Conservation (phyloP, 64 coral and sea anemone genomes). For the Catalaphyllia jardinei region DNA sequence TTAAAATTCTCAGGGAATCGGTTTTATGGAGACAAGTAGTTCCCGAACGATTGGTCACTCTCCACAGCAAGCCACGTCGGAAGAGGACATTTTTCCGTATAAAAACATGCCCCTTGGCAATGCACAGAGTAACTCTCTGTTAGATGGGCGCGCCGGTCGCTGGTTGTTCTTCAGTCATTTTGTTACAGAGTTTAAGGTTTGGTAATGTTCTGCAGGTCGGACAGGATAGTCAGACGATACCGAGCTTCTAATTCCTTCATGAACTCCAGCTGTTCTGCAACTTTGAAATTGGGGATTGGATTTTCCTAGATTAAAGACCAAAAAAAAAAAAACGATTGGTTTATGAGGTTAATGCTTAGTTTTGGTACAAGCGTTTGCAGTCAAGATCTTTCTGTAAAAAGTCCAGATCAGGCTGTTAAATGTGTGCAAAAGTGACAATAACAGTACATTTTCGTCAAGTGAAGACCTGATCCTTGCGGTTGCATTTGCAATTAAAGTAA, state of each 20-base stretch:
- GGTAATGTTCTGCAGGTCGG: conserved; percentile 95
- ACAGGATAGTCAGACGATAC: conserved; percentile 84
- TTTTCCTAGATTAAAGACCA: conserved; percentile 64
- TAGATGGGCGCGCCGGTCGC: too few relatives aligned
- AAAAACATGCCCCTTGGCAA: too few relatives aligned
- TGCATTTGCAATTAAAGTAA: too few relatives aligned
- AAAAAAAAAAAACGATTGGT: too few relatives aligned
- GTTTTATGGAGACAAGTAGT: too few relatives aligned
- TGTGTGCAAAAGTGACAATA: neutral
- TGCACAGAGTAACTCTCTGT: too few relatives aligned
- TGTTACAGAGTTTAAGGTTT: conserved; percentile 47
- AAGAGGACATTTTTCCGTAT: too few relatives aligned
- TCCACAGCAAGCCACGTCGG: too few relatives aligned
- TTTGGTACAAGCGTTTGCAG: neutral
- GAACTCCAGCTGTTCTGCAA: conserved; percentile 78
- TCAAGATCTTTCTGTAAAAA: neutral
- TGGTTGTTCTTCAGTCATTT: neutral
- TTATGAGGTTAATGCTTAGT: neutral
- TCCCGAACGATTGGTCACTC: too few relatives aligned
- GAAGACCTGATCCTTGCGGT: too few relatives aligned
- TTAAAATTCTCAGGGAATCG: too few relatives aligned
- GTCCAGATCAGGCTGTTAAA: neutral
- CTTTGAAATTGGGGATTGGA: conserved; percentile 82
- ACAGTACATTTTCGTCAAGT: too few relatives aligned
- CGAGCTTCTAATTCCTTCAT: conserved; percentile 88